Evolutionary conservation across 2,797 vertebrate species (phyloP), one percentile per base, ranked within the genome.

Genomic region (Chromobotia macracanthus): DNA sequence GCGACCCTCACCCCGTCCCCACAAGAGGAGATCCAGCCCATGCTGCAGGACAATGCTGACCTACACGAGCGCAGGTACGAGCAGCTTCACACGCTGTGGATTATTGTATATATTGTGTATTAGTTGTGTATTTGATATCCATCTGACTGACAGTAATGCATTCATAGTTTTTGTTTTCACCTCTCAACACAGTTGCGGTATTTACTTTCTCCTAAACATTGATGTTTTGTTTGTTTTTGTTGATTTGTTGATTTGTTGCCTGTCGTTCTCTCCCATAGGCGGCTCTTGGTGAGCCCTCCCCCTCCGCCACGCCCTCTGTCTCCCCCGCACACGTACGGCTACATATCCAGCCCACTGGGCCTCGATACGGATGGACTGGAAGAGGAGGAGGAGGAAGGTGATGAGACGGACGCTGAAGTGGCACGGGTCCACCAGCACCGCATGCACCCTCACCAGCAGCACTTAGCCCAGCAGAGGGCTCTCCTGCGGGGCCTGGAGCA

Each of bases 1-100:
- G 97, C 97, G 86, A 99, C 98, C 0, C 95, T 99, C 77, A 99
- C 98, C 0, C 98, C 98, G 1, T 99, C 97, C 9, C 97, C 97
- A 0, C 98, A 97, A 85, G 98, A 99, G 65, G 98, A 99, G 72
- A 95, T 97, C 84, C 95, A 97, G 88, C 97, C 98, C 38, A 98
- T 98, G 95, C 91, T 99, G 65, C 96, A 96, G 87, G 96, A 97
- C 12, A 91, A 92, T 82, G 90, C 93, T 1, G 95, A 97, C 86
- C 95, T 88, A 3, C 84, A 95, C 2, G 96, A 99, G 68, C 94
- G 96, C 89, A 97, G 97, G 97, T 98, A 63, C 6, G 2, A 13
- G 21, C 5, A 7, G 53, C 9, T 28, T 44, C n/a, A 38, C 18
- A 15, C 64, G 23, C 23, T 15, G 56, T 13, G n/a, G 21, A 61